Evolutionary conservation across 1,140 invertebrate genomes (phyloP), one percentile per base, ranked within the genome.

Genomic region (Pteromalus puparum): DNA sequence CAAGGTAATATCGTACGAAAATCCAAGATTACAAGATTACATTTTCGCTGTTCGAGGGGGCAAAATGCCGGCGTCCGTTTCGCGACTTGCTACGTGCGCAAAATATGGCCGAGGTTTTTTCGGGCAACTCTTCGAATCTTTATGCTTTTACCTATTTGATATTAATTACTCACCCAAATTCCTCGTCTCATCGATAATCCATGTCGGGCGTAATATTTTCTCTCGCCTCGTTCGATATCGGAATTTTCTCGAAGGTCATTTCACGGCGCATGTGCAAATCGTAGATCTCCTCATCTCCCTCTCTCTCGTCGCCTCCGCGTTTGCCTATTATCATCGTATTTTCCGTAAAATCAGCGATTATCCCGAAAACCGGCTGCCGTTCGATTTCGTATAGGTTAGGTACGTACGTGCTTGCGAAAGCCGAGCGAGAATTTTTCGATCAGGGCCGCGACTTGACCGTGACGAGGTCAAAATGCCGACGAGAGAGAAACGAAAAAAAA

Each of bases 381-480:
- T 9, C 28, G 10, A 28, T 70, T 28, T 70, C 7, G 26, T n/a
- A 61, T 61, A 70, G 67, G 67, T 70, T 70, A 70, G 24, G 67
- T 30, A 7, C 61, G 9, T 18, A 12, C 67, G 12, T 0, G 10
- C 24, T 26, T 70, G 26, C 24, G 53, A 61, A 7, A 61, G 28
- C 9, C 13, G 1, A 28, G 67, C 5, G 21, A 70, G 1, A 30
- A 30, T 28, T 26, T 28, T 70, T 12, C 67, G 28, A 61, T 61
- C 53, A 68, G 65, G 78, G 78, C 7, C 65, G 48, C 26, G n/a
- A 68, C 65, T n/a, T 68, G 78, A 80, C 78, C 78, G 61, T 80
- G 78, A 70, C 30, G 7, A 68, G 30, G 61, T 80, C 30, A 7
- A 70, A 70, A 30, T 70, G 67, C 21, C 53, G 18, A 21, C 21